phyloP scores from a whole-genome alignment of 2,888 invertebrate genomes.

The Dorcus hopei region DNA sequence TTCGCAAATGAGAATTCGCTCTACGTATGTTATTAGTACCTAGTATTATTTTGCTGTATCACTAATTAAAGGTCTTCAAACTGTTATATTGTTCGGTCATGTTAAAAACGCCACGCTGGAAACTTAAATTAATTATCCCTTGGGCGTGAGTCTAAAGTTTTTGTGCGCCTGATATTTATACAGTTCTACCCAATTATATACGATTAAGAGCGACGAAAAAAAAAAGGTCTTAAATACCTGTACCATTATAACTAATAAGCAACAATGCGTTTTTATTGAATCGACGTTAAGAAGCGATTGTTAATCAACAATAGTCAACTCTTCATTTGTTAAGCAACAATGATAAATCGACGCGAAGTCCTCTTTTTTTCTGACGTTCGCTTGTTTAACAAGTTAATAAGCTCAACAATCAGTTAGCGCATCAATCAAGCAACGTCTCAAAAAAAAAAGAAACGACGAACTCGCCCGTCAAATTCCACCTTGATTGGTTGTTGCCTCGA shows the following conservation, averaged over 20 bases:
- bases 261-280: conserved; percentile 33
- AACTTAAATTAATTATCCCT: conserved; percentile 22
- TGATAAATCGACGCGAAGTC: conserved; percentile 42
- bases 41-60: too few relatives aligned
- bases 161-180: conserved; percentile 23
- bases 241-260: conserved; percentile 37
- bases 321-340: conserved; percentile 44
- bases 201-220: conserved; percentile 29
- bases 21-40: too few relatives aligned
- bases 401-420: conserved; percentile 49
- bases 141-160: conserved; percentile 27
- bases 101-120: background rate
- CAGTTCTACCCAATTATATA: conserved; percentile 31
- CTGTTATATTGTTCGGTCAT: too few relatives aligned
- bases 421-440: conserved; percentile 43
- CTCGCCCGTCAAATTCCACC: conserved; percentile 44
- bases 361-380: conserved; percentile 33
- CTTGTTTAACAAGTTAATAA: conserved; percentile 51
- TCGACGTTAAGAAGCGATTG: conserved; percentile 42
- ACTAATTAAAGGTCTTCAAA: too few relatives aligned
- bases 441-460: conserved; percentile 16
- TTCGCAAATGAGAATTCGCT: too few relatives aligned
- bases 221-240: conserved; percentile 29
- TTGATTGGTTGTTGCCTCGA: conserved; percentile 48
- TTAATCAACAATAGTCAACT: conserved; percentile 43